Evolutionary conservation across 2,797 vertebrate genomes (phyloP), one percentile per base, ranked within the genome.

Genomic region (Acrossocheilus fasciatus): DNA sequence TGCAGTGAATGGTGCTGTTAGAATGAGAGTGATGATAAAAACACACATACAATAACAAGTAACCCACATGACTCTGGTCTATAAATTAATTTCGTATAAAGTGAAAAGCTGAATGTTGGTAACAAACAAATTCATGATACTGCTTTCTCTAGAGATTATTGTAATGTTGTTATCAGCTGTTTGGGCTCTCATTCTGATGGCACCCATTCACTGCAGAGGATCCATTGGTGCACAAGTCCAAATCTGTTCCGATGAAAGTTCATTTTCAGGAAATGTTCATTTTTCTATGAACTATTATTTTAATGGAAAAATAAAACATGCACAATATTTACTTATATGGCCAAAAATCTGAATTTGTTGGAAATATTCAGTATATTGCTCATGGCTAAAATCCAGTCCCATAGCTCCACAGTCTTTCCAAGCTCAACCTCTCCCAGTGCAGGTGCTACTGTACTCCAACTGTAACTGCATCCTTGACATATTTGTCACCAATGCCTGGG

Each of bases 401-500:
- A 59, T 34, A 23, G 39, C 6, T 43, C 52, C n/a, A 47, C n/a
- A 62, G 6, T 82, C 3, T 45, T 59, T 66, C 34, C 15, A 52
- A 30, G 77, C 57, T 80, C 23, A 10, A 30, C 8, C 39, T 79
- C 2, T 62, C 5, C 20, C 50, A 59, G 18, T 23, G 34, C 30
- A 78, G 17, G 17, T 59, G 3, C 10, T 39, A 23, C 36, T 26
- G 52, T n/a, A 15, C 52, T 9, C 52, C 34, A 30, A 66, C 41
- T 34, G n/a, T 80, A 80, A 20, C 59, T 30, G 39, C 41, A 66
- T 4, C 41, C 26, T 47, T 45, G 26, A 45, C 78, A 66, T 64
- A 80, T 80, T 47, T 66, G 15, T 47, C 41, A 66, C n/a, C 59
- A 80, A 12, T 66, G 59, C 9, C n/a, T 47, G 15, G n/a, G 77